Percentiles rank a stretch among this genome's conserved stretches.
These are phyloP conservation scores for Chelonia mydas DNA, from an alignment of 2,797 vertebrate species.

Conservation along the genomic window DNA sequence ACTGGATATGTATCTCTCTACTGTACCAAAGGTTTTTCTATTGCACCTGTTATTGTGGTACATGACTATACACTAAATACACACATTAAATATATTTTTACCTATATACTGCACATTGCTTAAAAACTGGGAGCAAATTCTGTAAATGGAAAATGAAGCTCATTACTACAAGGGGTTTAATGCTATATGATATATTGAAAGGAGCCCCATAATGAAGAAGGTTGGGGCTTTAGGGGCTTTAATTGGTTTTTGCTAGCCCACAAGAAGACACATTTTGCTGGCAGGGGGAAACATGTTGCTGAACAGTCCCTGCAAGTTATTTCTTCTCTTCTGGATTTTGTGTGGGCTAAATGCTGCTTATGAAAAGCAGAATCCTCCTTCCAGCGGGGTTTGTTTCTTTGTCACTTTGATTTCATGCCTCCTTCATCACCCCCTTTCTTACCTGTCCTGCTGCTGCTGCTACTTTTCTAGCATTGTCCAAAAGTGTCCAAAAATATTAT, in stretches of 20 bases:
- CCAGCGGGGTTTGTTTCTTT: background rate
- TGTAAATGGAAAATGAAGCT: background rate
- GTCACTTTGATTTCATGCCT: background rate
- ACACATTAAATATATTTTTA: background rate
- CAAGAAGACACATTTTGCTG: constrained; percentile 4
- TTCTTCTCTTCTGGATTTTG: background rate
- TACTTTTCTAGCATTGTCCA: background rate
- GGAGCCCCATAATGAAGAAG: background rate
- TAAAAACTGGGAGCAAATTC: background rate
- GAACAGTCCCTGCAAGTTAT: background rate
- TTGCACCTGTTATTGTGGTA: rapidly evolving
- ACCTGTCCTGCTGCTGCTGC: background rate
- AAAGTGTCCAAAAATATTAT: background rate
- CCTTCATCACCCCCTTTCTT: background rate
- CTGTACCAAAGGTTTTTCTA: background rate
- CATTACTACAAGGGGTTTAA: rapidly evolving
- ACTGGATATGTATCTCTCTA: background rate
- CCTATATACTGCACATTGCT: background rate
- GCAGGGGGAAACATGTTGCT: background rate
- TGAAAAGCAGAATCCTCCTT: background rate
- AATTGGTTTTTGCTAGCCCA: background rate
- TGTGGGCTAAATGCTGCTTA: background rate
- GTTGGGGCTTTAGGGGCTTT: background rate
- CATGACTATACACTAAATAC: background rate
- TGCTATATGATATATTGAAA: rapidly evolving